phyloP scores from a whole-genome alignment of 2,797 vertebrate genomes.

The Carcharodon carcharias region DNA sequence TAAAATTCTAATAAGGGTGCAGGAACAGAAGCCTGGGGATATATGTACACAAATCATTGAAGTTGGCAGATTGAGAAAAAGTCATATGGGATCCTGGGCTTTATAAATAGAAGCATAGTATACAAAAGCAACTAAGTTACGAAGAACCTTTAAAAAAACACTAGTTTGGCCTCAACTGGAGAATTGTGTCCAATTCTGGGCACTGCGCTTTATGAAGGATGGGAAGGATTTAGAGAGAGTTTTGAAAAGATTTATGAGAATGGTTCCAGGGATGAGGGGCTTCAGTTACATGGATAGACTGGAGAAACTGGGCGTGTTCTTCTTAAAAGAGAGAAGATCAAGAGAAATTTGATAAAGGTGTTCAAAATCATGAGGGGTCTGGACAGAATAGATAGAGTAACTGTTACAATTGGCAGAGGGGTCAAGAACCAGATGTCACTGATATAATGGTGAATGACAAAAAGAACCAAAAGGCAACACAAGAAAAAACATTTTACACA shows the following conservation, averaged over 20 bases:
- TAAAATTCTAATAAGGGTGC: too few relatives aligned
- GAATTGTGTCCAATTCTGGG: neutral
- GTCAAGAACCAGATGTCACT: neutral
- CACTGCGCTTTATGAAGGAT: neutral
- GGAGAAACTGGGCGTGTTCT: neutral
- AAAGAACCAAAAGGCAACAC: neutral
- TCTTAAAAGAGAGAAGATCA: neutral
- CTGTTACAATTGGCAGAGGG: neutral
- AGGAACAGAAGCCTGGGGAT: too few relatives aligned
- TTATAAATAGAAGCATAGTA: neutral
- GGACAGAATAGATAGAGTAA: neutral
- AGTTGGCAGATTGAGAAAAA: neutral
- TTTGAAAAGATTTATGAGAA: too few relatives aligned
- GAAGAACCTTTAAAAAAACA: neutral
- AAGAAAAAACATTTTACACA: too few relatives aligned
- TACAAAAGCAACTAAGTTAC: neutral
- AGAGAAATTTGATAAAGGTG: neutral
- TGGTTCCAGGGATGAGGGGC: neutral
- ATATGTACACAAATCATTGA: too few relatives aligned
- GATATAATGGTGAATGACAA: neutral
- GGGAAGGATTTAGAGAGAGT: neutral
- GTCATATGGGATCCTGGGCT: neutral
- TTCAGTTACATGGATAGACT: too few relatives aligned
- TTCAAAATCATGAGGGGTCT: neutral
- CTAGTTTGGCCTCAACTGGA: neutral